phyloP scores from a whole-genome alignment of 2,888 invertebrate species.

The Harpalus rubripes region DNA sequence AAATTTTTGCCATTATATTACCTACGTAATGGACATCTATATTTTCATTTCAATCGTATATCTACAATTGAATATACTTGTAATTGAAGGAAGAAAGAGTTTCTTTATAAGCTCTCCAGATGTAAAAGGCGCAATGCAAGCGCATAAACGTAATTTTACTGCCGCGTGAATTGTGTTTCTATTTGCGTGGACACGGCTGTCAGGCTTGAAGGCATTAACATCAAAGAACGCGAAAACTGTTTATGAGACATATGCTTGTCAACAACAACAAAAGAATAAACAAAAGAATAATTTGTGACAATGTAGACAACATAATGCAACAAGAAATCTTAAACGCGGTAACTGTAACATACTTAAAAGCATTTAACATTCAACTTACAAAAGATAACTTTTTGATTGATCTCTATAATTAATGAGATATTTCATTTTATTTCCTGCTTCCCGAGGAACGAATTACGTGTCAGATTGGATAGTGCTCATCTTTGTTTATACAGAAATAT shows the following conservation, averaged over 20 bases:
- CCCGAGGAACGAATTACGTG: too few species aligned
- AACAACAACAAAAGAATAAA: conserved; percentile 34
- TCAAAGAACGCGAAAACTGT: conserved; percentile 37
- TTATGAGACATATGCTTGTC: conserved; percentile 31
- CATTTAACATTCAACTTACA: too few species aligned
- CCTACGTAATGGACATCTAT: too few species aligned
- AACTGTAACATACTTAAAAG: background rate
- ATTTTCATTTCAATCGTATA: too few species aligned
- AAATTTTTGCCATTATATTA: too few species aligned
- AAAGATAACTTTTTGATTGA: too few species aligned
- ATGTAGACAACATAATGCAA: conserved; percentile 9
- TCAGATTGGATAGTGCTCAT: too few species aligned
- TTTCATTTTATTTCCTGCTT: too few species aligned
- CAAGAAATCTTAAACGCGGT: background rate
- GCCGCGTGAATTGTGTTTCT: conserved; percentile 57
- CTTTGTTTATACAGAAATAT: too few species aligned
- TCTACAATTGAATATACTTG: background rate
- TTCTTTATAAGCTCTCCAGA: background rate
- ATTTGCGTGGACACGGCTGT: conserved; percentile 57
- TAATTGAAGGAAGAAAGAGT: background rate
- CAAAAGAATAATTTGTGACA: conserved; percentile 44
- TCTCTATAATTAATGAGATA: too few species aligned
- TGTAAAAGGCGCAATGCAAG: conserved; percentile 14
- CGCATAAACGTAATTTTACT: conserved; percentile 52
- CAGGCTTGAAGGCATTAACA: conserved; percentile 36